Base-by-base conservation (phyloP, 2,797 vertebrate genomes). In the Menidia menidia region DNA sequence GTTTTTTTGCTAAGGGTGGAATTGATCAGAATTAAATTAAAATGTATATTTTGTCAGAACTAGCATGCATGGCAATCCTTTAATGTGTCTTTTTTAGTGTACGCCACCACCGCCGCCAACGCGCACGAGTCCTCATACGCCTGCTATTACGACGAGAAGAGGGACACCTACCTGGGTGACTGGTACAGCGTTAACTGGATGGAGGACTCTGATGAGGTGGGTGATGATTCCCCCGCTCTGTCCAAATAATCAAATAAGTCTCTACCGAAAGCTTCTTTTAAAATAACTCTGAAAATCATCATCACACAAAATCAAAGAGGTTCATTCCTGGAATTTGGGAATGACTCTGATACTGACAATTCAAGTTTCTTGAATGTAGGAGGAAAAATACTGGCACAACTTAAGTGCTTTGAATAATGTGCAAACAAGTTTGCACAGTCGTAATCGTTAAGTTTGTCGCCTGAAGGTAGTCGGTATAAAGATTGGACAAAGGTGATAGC, bases 101-200 rank as follows among this genome's bases (percentile, higher is more conserved):
- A 97, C 35, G 96, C 98, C 56, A 99, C 98, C 14, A 99, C 98
- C 0, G 98, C 98, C 0, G 92, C 98, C 48, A 98, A 97, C 81
- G 14, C 94, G 2, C 81, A 78, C 0, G 98, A 99, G 87, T 98
- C 98, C 0, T 99, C 97, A 0, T 99, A 97, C 0, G 98, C 98
- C 33, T 99, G 98, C 84, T 99, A 99, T 88, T 99, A 95, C 0
- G 98, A 99, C 15, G 95, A 96, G 0, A 60, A 89, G 82, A 94
- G 98, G 75, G 87, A 94, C 39, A 99, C 98, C 0, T 99, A 96
- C 84, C 93, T 99, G 90, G 98, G 98, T 4, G 98, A 99, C 92
- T 96, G 91, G 95, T 99, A 99, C 93, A 99, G 98, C 0, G 96
- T 99, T 47, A 97, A 96, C 86, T 99, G 98, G 98, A 97, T 99